Evolutionary conservation across 2,797 vertebrate genomes (phyloP).

Genomic region (Acrocephalus scirpaceus): DNA sequence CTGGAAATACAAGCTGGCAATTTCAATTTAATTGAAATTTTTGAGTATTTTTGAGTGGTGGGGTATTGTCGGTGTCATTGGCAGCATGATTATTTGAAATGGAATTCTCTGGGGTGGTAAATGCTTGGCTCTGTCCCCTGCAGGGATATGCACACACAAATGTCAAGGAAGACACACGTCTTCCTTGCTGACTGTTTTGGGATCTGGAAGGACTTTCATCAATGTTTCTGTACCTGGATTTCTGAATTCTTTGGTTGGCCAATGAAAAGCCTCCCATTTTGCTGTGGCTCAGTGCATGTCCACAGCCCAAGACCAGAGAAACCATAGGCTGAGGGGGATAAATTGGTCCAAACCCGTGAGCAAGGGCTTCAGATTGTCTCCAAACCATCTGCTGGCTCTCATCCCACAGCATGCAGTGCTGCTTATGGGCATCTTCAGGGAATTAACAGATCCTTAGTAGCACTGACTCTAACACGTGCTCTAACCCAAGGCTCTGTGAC

Average conservation of each 20-base stretch:
- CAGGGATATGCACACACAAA: accelerated
- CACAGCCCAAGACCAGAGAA: background rate
- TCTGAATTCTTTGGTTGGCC: background rate
- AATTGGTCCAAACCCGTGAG: background rate
- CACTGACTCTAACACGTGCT: too few species aligned
- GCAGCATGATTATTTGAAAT: background rate
- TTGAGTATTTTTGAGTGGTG: background rate
- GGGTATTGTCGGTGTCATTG: background rate
- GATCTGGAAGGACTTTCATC: background rate
- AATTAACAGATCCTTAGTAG: too few species aligned
- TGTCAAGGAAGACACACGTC: background rate
- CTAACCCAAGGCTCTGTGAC: too few species aligned
- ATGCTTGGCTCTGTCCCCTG: background rate
- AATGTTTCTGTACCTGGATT: background rate
- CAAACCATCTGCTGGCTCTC: background rate
- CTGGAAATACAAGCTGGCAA: accelerated
- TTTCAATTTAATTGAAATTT: background rate
- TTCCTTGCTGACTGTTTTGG: background rate
- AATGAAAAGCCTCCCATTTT: background rate
- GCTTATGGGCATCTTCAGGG: background rate
- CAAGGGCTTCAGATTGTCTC: background rate
- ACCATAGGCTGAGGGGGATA: accelerated
- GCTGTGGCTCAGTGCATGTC: background rate
- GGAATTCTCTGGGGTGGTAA: background rate
- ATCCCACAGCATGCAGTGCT: background rate